Evolutionary conservation across 2,797 vertebrate species (phyloP), one percentile per base, ranked within the genome.

Genomic region (Cossypha caffra): DNA sequence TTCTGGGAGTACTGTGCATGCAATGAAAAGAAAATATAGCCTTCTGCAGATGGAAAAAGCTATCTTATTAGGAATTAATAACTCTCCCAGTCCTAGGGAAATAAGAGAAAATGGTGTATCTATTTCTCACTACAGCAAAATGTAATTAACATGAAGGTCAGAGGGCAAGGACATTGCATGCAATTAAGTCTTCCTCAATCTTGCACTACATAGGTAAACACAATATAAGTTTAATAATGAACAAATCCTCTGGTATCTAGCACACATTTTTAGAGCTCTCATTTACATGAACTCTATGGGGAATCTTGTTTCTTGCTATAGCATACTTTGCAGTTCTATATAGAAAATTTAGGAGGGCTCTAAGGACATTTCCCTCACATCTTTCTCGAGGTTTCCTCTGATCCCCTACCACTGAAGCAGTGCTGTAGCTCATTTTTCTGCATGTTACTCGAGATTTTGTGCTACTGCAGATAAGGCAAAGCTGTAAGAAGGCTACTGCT

Each of bases 131-230:
- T 67, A 31, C 64, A 77, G 93, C 68, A 92, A 96, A 97, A 93
- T 68, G 51, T 93, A 96, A 97, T 97, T 94, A 97, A 94, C 52
- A 62, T 40, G 95, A 93, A 96, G 92, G 91, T 98, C 94, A 86
- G 72, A 96, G 93, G 91, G 91, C 92, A 96, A 96, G 94, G 94
- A 91, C 79, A 71, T 23, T 51, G 35, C n/a, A 94, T 94, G 91
- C 96, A 97, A 92, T 97, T 96, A 96, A 92, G 59, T 95, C 47
- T 72, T 95, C 57, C 72, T 93, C 91, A 88, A 24, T 83, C 87
- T 90, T 40, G 93, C 24, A 62, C 84, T 92, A 95, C 83, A 94
- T 75, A 94, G 90, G 75, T 97, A 96, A 92, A 87, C 92, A 95
- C 89, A 94, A 69, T 72, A 25, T 83, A 94, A 76, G 81, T 93